phyloP scores from a whole-genome alignment of 92 coral and sea anemone species.

The Pocillopora meandrina region DNA sequence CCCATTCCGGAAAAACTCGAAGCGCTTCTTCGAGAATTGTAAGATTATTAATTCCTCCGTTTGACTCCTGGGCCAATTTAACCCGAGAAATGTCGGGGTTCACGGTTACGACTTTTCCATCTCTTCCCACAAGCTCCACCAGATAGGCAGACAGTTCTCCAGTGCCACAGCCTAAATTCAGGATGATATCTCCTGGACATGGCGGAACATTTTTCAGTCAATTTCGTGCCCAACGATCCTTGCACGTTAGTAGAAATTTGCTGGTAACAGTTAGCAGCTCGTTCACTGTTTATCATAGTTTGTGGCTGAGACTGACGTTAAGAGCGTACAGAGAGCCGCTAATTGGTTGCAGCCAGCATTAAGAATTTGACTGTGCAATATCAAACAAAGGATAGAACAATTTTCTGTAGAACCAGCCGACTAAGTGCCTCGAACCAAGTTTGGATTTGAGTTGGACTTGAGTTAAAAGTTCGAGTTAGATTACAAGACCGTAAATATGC shows the following conservation, averaged over 20 bases:
- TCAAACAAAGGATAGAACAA: no score
- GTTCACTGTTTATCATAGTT: neutral
- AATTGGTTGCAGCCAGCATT: no score
- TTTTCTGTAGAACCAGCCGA: no score
- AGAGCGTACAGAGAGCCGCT: no score
- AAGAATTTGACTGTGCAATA: no score
- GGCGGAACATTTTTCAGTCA: neutral
- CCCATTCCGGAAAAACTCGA: neutral
- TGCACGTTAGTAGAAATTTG: neutral
- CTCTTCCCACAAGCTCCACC: constrained; percentile 37
- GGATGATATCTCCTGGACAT: constrained; percentile 6
- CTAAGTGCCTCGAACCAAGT: no score
- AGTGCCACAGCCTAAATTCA: constrained; percentile 60
- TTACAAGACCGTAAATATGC: no score
- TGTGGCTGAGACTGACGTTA: no score
- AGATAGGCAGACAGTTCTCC: constrained; percentile 49
- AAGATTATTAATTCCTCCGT: neutral
- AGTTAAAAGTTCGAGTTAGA: no score
- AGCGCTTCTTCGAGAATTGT: neutral
- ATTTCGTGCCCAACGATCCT: neutral
- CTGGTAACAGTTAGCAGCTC: neutral
- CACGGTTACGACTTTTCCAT: constrained; percentile 42
- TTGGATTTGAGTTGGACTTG: no score
- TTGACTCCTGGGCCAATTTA: neutral
- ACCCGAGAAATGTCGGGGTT: constrained; percentile 49